Conservation (phyloP, 2,113 vertebrate species). For the Sander vitreus region DNA sequence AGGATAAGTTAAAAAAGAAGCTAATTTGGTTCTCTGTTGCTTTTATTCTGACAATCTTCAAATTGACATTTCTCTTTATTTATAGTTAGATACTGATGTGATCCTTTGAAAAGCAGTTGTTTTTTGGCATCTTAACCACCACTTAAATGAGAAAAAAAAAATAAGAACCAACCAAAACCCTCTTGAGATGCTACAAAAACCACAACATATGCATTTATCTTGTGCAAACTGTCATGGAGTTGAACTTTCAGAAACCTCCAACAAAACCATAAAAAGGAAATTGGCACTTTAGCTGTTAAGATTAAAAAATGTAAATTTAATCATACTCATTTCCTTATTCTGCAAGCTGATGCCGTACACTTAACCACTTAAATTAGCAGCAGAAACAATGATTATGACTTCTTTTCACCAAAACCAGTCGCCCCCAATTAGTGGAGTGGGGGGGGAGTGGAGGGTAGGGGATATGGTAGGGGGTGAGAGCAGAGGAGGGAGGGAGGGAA, state of each 20-base stretch:
- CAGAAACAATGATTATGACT: slow-evolving; percentile 82
- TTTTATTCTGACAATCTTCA: slow-evolving; percentile 2
- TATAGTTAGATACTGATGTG: not conserved
- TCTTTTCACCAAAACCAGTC: slow-evolving; percentile 78
- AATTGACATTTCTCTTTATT: not conserved
- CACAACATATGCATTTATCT: slow-evolving; percentile 1
- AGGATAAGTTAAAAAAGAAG: not conserved
- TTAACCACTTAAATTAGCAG: slow-evolving; percentile 78
- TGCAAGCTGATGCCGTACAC: slow-evolving; percentile 62
- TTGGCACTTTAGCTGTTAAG: slow-evolving; percentile 62
- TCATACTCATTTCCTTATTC: slow-evolving; percentile 67
- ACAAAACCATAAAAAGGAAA: slow-evolving; percentile 55
- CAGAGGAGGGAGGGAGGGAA: slow-evolving; percentile 11
- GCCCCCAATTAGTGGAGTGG: slow-evolving; percentile 75
- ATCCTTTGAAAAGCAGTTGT: not conserved
- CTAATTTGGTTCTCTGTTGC: not conserved
- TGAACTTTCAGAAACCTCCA: slow-evolving; percentile 50
- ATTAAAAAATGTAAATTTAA: slow-evolving; percentile 73
- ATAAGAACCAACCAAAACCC: not conserved
- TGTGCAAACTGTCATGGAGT: slow-evolving; percentile 7
- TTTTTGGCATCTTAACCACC: not conserved
- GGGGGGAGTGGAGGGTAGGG: not conserved
- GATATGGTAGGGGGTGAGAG: slow-evolving; percentile 5
- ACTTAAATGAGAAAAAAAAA: not conserved
- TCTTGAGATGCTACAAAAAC: not conserved